Percentiles rank a stretch among this genome's conserved stretches.
Evolutionary conservation across 2,797 vertebrate genomes (phyloP).

Genomic region (Phalanger gymnotis): DNA sequence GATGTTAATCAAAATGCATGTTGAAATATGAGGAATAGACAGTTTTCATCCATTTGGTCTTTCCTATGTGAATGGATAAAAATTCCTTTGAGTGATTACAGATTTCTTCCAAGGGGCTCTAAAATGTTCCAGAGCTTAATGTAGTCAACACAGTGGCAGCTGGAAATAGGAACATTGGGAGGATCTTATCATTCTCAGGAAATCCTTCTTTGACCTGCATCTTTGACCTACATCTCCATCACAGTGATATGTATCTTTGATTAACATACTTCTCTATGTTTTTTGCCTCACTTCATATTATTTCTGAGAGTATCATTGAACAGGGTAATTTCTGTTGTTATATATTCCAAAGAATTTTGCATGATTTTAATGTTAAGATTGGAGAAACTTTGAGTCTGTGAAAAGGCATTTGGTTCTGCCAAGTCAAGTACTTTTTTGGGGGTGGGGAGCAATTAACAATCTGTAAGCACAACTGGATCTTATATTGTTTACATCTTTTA

Average conservation of each 20-base stretch:
- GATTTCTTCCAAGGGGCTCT: not conserved
- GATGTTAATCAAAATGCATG: not conserved
- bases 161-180: not conserved
- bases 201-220: not conserved
- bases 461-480: too few relatives aligned
- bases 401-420: not conserved
- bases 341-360: not conserved
- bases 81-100: not conserved
- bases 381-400: not conserved
- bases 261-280: not conserved
- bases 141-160: not conserved
- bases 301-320: not conserved
- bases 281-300: not conserved
- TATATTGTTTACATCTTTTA: not conserved
- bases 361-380: not conserved
- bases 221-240: not conserved
- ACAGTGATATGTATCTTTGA: not conserved
- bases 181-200: not conserved
- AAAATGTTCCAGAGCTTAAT: not conserved
- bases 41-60: not conserved
- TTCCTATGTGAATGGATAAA: not conserved
- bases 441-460: not conserved
- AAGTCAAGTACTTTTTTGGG: not conserved
- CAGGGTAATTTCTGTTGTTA: conserved; percentile 38
- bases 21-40: not conserved